A percentile compares a stretch with the other conserved stretches of the same genome.
Evolutionary conservation across 1,140 invertebrate species (phyloP).

Genomic region (Aricia agestis): DNA sequence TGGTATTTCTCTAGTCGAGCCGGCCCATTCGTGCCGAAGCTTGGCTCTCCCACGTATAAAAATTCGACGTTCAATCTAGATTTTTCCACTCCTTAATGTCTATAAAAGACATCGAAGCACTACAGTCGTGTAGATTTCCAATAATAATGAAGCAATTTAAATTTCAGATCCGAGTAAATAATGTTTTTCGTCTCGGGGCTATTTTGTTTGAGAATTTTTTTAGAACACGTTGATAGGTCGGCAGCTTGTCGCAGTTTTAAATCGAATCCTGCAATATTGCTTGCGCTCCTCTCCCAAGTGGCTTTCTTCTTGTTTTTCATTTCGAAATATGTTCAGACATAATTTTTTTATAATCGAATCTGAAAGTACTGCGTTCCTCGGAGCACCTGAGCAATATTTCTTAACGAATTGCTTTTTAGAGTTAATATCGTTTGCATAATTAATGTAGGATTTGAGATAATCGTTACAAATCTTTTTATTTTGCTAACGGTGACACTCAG

Average conservation of each 20-base stretch:
- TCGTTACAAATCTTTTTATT: no score
- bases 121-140: background rate
- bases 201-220: conserved; percentile 23
- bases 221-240: conserved; percentile 19
- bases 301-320: conserved; percentile 48
- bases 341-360: conserved; percentile 43
- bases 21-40: no score
- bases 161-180: background rate
- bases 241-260: conserved; percentile 45
- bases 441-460: background rate
- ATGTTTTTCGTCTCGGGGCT: conserved; percentile 5
- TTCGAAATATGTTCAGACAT: conserved; percentile 42
- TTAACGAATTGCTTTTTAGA: conserved; percentile 5
- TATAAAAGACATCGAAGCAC: background rate
- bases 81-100: background rate
- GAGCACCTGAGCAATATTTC: conserved; percentile 8
- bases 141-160: conserved; percentile 1
- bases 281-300: conserved; percentile 43
- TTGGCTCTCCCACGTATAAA: no score
- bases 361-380: conserved; percentile 31
- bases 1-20: no score
- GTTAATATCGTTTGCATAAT: conserved; percentile 8
- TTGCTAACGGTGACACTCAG: no score
- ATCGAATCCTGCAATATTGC: conserved; percentile 60
- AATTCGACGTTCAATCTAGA: background rate